These are phyloP conservation scores for Myotis planiceps DNA, from an alignment of 2,797 vertebrate species.

Conservation along the genomic window DNA sequence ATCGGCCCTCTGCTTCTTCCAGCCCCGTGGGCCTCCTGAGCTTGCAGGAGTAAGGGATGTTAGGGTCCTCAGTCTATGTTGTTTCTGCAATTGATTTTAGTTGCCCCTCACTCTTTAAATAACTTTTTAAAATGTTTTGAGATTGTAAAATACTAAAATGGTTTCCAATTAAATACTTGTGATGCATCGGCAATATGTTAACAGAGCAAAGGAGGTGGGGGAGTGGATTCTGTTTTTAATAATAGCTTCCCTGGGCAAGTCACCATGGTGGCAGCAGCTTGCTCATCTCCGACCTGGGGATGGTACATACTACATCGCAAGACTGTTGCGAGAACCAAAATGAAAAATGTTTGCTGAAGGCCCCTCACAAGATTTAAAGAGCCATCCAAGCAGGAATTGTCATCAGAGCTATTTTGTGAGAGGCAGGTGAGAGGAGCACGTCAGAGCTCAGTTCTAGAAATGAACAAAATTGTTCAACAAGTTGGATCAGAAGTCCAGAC, in stretches of 20 bases:
- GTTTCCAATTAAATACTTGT: neutral
- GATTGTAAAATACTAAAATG: neutral
- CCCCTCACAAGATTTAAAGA: neutral
- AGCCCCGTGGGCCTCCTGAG: neutral
- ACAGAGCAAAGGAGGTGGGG: neutral
- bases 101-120: neutral
- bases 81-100: neutral
- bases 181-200: neutral
- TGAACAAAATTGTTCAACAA: neutral
- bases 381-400: neutral
- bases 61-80: neutral
- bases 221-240: neutral
- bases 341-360: neutral
- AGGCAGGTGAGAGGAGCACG: neutral
- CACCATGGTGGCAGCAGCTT: neutral
- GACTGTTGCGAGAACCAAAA: neutral
- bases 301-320: neutral
- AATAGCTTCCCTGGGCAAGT: neutral
- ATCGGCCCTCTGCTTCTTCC: neutral
- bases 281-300: neutral
- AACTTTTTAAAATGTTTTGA: neutral
- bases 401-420: neutral
- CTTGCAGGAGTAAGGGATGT: too few species aligned
- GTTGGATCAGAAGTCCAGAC: neutral
- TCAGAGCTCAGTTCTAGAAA: neutral